A percentile compares a stretch with the other conserved stretches of the same genome.
phyloP scores from a whole-genome alignment of 2,888 invertebrate species.

The Melieria picta region DNA sequence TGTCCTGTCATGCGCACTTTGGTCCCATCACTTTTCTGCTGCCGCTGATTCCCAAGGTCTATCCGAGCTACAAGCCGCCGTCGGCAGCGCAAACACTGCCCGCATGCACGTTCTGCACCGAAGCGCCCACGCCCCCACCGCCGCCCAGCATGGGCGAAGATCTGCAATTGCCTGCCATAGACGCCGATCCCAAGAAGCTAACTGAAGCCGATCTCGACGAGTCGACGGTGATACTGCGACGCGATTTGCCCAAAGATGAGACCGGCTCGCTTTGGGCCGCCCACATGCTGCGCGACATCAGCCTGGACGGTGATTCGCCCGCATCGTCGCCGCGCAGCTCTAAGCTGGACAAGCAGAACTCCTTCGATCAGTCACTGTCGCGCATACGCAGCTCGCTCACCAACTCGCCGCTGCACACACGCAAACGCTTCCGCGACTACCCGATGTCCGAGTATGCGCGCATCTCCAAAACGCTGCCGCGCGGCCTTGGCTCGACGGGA shows the following conservation, averaged over 20 bases:
- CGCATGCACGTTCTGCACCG: slow-evolving; percentile 45
- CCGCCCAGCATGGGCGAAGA: slow-evolving; percentile 61
- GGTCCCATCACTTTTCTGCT: slow-evolving; percentile 91
- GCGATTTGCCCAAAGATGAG: slow-evolving; percentile 57
- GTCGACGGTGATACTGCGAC: slow-evolving; percentile 55
- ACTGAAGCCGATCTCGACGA: slow-evolving; percentile 63
- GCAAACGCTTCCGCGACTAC: slow-evolving; percentile 68
- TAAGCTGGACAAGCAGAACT: slow-evolving; percentile 76
- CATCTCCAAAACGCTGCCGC: slow-evolving; percentile 82
- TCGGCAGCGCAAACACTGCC: slow-evolving; percentile 59
- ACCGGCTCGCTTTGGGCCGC: slow-evolving; percentile 42
- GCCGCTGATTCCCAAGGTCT: slow-evolving; percentile 75
- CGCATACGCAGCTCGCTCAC: slow-evolving; percentile 72
- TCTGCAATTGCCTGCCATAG: slow-evolving; percentile 60
- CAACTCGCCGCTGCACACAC: slow-evolving; percentile 73
- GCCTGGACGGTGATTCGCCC: slow-evolving; percentile 47
- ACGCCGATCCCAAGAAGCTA: slow-evolving; percentile 58
- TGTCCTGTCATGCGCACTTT: slow-evolving; percentile 92
- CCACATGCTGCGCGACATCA: slow-evolving; percentile 46
- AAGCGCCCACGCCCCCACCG: slow-evolving; percentile 51
- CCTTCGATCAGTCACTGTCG: slow-evolving; percentile 70
- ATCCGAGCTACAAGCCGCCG: slow-evolving; percentile 61
- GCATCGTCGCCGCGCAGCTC: slow-evolving; percentile 58
- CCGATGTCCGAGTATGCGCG: slow-evolving; percentile 70
- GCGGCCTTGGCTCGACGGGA: slow-evolving; percentile 69